These are phyloP conservation scores for Mustelus asterias DNA, from an alignment of 2,113 vertebrate species.

Conservation along the genomic window DNA sequence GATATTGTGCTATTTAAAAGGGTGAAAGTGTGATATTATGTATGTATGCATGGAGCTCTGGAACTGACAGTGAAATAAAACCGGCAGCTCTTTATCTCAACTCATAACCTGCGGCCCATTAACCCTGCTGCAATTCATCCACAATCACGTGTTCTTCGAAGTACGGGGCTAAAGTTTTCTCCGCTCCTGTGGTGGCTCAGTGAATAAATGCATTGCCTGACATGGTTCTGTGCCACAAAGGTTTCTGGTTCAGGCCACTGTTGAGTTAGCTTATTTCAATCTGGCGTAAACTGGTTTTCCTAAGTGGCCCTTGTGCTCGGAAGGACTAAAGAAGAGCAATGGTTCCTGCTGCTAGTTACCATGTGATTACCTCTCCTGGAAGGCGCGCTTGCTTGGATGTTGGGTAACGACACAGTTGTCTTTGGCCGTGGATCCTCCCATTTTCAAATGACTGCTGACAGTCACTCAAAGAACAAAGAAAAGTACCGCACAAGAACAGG, in stretches of 20 bases:
- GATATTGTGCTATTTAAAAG: not conserved
- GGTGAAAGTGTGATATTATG: not conserved
- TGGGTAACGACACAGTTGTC: not conserved
- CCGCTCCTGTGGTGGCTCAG: not conserved
- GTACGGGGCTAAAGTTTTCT: not conserved
- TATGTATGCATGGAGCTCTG: not conserved
- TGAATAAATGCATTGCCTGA: not conserved
- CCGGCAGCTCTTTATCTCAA: not conserved
- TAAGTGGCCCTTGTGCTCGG: not conserved
- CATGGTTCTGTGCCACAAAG: not conserved
- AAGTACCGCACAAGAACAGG: too few species aligned
- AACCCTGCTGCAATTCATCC: not conserved
- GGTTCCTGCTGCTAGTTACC: not conserved
- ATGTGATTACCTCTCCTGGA: not conserved
- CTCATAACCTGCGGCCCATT: not conserved
- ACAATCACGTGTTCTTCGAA: not conserved
- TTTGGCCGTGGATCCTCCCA: not conserved
- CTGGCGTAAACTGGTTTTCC: not conserved
- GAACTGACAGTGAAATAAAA: conserved; percentile 4
- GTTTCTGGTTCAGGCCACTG: not conserved
- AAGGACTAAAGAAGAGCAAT: not conserved
- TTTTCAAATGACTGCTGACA: not conserved
- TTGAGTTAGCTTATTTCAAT: not conserved
- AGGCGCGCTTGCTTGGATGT: not conserved
- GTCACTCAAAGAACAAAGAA: too few species aligned